Evolutionary conservation across 53 echinoderm and acorn worm genomes (phyloP), one percentile per base, ranked within the genome.

Genomic region (Actinopyga echinites): DNA sequence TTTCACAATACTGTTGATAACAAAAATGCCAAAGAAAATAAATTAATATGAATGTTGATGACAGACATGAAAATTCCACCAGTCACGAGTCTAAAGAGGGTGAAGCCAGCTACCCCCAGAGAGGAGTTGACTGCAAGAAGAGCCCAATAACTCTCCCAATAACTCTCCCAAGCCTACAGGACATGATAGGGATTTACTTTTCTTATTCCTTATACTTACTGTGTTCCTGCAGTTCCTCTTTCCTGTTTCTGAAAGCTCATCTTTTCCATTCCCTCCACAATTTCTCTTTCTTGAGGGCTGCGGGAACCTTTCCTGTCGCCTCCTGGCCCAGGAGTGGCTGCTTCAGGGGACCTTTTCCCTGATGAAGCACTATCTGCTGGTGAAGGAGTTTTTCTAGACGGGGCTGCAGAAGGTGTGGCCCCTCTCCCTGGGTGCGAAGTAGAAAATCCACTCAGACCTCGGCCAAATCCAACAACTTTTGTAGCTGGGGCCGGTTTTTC

Each of bases 221-320:
- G 61, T 87, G 60, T 63, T 9, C 93, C 93, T n/a, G 87, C 82
- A 22, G 66, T 85, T 42, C 93, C 93, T 10, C 69, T 52, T 58
- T 79, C 68, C 32, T 54, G 75, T 75, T 75, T 29, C 53, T 75
- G 53, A 31, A 75, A 75, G 31, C 25, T 75, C 25, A 73, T 25
- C 26, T 28, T 26, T 31, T 75, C 53, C 53, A 75, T 31, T 0
- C 75, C 13, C 32, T 54, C 75, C 6, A 31, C 10, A 28, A 75
- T 11, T 4, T 52, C 75, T 8, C 44, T 22, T 19, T 25, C 73
- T 2, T 20, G 20, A 22, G 44, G 40, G 8, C 35, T 24, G 22
- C 74, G 21, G 5, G 54, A 11, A 24, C 77, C 8, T 7, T 6
- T 56, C 12, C 26, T 31, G 45, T 77, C 77, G 0, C 77, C 77